These are phyloP conservation scores for Tenthredo livida DNA, from an alignment of 2,888 invertebrate genomes.

Conservation along the genomic window DNA sequence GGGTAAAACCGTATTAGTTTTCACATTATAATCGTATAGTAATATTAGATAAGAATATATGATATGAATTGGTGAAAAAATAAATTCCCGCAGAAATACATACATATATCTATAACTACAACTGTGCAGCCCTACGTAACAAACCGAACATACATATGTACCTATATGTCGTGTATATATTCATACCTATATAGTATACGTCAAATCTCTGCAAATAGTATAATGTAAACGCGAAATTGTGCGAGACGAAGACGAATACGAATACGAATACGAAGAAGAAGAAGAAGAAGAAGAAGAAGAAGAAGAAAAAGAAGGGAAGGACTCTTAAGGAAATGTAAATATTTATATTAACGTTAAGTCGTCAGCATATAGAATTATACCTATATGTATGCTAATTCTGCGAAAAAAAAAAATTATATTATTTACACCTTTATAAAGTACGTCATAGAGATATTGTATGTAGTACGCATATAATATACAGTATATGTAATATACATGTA, in stretches of 20 bases:
- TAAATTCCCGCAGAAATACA: neutral
- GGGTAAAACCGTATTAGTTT: neutral
- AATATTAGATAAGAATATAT: neutral
- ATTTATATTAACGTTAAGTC: constrained; percentile 33
- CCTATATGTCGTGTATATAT: neutral
- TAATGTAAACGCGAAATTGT: neutral
- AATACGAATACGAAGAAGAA: neutral
- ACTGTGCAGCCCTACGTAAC: neutral
- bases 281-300: no score
- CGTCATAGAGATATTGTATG: constrained; percentile 17
- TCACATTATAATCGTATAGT: neutral
- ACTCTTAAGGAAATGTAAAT: constrained; percentile 34
- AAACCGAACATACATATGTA: neutral
- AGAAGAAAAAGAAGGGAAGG: neutral
- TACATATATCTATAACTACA: neutral
- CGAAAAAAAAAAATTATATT: neutral
- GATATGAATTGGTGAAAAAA: neutral
- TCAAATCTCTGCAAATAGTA: constrained; percentile 30
- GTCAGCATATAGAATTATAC: neutral
- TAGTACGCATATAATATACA: neutral
- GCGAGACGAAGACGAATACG: neutral
- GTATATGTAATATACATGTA: neutral
- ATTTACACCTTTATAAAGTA: constrained; percentile 44
- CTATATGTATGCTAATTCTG: neutral
- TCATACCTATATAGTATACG: no score